Conservation (phyloP, 2,113 vertebrate species). For the Anas platyrhynchos region DNA sequence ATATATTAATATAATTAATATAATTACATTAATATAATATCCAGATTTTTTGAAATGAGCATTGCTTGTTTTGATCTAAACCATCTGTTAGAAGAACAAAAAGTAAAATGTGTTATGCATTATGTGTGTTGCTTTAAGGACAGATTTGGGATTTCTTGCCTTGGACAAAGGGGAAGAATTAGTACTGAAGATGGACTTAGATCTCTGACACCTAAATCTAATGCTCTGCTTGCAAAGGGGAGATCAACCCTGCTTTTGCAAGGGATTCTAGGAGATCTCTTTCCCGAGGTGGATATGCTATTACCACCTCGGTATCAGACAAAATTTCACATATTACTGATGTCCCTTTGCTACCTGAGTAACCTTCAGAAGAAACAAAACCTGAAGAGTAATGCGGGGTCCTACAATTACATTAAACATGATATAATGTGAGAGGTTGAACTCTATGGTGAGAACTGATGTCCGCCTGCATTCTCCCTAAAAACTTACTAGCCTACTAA, state of each 20-base stretch:
- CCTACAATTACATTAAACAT: neutral
- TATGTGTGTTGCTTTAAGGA: neutral
- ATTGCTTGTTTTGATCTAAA: neutral
- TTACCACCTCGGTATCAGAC: neutral
- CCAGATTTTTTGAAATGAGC: neutral
- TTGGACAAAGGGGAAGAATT: neutral
- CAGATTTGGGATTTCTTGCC: neutral
- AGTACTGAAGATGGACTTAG: neutral
- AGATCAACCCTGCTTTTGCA: neutral
- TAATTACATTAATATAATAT: neutral
- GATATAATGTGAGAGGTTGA: neutral
- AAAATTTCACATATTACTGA: neutral
- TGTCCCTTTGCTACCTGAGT: neutral
- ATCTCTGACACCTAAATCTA: neutral
- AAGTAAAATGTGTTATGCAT: neutral
- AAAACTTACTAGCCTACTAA: neutral
- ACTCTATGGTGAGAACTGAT: neutral
- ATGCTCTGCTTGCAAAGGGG: neutral
- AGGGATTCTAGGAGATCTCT: neutral
- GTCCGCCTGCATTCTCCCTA: neutral
- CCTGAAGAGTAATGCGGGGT: neutral
- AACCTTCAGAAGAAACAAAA: neutral
- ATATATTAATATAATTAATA: too few relatives aligned
- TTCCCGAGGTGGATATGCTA: neutral
- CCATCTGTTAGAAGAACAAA: neutral